A percentile compares a stretch with the other conserved stretches of the same genome.
phyloP scores from a whole-genome alignment of 2,797 vertebrate genomes.

The Sardinella longiceps region DNA sequence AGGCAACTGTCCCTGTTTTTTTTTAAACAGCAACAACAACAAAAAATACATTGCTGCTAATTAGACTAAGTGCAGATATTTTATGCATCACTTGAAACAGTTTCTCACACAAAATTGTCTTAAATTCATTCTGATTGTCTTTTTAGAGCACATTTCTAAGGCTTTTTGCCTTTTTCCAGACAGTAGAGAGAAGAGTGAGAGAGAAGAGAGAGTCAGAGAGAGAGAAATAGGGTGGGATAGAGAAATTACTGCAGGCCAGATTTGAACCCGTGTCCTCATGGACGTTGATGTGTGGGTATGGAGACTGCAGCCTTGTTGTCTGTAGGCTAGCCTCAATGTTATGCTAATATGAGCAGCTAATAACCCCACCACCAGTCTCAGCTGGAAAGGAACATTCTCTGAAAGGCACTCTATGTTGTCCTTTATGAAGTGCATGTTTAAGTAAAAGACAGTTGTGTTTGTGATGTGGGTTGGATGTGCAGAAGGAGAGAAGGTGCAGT shows the following conservation, averaged over 20 bases:
- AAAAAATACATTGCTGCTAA: conserved; percentile 57
- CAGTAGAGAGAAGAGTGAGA: no score
- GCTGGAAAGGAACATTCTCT: conserved; percentile 18
- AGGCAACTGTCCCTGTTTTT: conserved; percentile 51
- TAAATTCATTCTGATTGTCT: conserved; percentile 56
- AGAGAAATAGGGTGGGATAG: no score
- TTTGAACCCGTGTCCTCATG: no score
- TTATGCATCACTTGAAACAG: conserved; percentile 70
- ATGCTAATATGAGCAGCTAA: conserved; percentile 46
- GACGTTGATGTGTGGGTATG: background rate
- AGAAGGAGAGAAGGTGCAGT: no score
- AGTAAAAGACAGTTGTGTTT: no score
- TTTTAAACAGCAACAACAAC: conserved; percentile 45
- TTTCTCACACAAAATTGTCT: conserved; percentile 70
- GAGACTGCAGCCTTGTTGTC: conserved; percentile 56
- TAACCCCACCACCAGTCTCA: conserved; percentile 50
- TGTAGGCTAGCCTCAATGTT: conserved; percentile 59
- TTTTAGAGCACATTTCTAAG: background rate
- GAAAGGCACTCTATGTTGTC: background rate
- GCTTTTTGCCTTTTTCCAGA: background rate
- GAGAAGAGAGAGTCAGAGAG: no score
- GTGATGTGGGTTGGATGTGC: no score
- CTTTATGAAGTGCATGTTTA: no score
- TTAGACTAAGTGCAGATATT: conserved; percentile 75
- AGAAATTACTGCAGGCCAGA: no score